Evolutionary conservation across 2,888 invertebrate genomes (phyloP).

Genomic region (Hemicrepidius hirtus): DNA sequence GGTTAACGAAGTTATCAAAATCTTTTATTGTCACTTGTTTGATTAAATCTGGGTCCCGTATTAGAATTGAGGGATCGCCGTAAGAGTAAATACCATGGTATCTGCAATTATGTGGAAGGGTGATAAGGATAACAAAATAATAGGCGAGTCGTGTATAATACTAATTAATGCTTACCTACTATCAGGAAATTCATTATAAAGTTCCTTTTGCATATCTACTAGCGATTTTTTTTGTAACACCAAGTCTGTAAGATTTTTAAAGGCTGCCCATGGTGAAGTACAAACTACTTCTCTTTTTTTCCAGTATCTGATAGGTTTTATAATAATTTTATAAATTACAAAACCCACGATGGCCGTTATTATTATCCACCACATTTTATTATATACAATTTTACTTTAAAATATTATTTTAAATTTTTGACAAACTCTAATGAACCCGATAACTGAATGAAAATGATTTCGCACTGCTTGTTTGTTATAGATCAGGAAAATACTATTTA

Average conservation of each 20-base stretch:
- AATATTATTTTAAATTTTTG: too few species aligned
- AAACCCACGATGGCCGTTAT: neutral
- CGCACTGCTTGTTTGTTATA: too few species aligned
- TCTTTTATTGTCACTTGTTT: slow-evolving; percentile 27
- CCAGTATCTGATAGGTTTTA: slow-evolving; percentile 60
- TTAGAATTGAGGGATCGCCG: neutral
- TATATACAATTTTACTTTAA: too few species aligned
- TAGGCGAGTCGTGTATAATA: too few species aligned
- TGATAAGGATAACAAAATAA: too few species aligned
- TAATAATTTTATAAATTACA: neutral
- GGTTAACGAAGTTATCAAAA: slow-evolving; percentile 24
- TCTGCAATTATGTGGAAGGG: neutral
- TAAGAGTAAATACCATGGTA: slow-evolving; percentile 17
- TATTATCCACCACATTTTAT: neutral
- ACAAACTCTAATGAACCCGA: too few species aligned
- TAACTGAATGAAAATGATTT: too few species aligned
- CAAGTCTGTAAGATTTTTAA: slow-evolving; percentile 44
- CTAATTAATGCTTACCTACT: neutral
- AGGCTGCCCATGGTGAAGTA: slow-evolving; percentile 18
- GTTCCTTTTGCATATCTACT: neutral
- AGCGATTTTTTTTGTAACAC: neutral
- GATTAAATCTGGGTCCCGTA: slow-evolving; percentile 29
- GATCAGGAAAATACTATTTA: too few species aligned
- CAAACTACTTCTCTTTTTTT: neutral
- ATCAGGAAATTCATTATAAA: slow-evolving; percentile 21